These are phyloP conservation scores for Dolomedes plantarius DNA, from an alignment of 2,888 invertebrate species.

Conservation along the genomic window DNA sequence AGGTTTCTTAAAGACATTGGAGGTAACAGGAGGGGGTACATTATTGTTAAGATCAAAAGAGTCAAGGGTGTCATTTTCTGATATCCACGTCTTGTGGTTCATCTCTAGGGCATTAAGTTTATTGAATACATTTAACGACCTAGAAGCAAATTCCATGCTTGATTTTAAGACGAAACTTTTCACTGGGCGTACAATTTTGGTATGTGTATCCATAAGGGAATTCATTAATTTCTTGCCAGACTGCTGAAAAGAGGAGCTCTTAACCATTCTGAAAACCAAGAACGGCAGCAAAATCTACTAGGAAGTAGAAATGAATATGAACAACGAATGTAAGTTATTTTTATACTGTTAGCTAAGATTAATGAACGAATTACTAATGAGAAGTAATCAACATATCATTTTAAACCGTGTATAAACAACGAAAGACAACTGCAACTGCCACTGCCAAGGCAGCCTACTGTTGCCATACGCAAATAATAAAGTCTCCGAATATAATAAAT, in stretches of 20 bases:
- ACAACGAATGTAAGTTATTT: too few relatives aligned
- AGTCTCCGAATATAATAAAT: too few relatives aligned
- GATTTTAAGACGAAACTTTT: constrained; percentile 34
- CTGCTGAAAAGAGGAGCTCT: neutral
- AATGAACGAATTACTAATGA: too few relatives aligned
- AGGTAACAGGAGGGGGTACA: neutral
- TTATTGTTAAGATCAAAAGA: constrained; percentile 12
- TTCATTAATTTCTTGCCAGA: neutral
- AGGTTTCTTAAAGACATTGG: constrained; percentile 15
- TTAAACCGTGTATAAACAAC: too few relatives aligned
- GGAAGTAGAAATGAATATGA: too few relatives aligned
- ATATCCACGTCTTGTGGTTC: constrained; percentile 45
- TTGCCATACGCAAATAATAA: too few relatives aligned
- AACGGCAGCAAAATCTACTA: too few relatives aligned
- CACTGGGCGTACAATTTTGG: neutral
- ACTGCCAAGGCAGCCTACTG: too few relatives aligned
- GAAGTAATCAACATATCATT: too few relatives aligned
- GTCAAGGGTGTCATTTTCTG: constrained; percentile 33
- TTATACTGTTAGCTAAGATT: too few relatives aligned
- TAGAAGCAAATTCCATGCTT: constrained; percentile 30
- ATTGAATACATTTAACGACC: constrained; percentile 39
- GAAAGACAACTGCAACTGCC: too few relatives aligned
- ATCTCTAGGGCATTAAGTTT: constrained; percentile 27
- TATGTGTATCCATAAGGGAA: neutral
- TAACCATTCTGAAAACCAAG: neutral